A percentile compares a stretch with the other conserved stretches of the same genome.
These are phyloP conservation scores for Perca fluviatilis DNA, from an alignment of 2,113 vertebrate species.

Conservation along the genomic window DNA sequence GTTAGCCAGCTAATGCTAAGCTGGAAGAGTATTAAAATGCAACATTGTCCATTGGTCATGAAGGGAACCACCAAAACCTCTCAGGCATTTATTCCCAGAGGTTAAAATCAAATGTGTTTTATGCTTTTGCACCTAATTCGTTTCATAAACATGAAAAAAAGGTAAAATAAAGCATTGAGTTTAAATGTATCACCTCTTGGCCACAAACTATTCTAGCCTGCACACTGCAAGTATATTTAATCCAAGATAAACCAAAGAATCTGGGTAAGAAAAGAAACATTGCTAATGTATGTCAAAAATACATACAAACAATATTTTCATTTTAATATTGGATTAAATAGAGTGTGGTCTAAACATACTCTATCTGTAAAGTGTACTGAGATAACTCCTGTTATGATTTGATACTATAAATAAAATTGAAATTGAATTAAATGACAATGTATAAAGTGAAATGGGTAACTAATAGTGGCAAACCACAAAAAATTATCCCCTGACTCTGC, in stretches of 20 bases:
- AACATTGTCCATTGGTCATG: constrained; percentile 29
- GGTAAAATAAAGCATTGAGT: constrained; percentile 16
- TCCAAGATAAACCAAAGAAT: background rate
- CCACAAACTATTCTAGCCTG: background rate
- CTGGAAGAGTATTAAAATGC: constrained; percentile 52
- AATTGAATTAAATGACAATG: background rate
- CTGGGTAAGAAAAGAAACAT: background rate
- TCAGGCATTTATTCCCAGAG: constrained; percentile 19
- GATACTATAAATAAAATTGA: too few species aligned
- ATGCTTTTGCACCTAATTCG: background rate
- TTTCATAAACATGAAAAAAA: constrained; percentile 6
- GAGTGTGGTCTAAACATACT: too few species aligned
- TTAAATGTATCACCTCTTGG: background rate
- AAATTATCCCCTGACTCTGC: background rate
- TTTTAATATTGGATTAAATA: background rate
- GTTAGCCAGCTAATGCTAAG: constrained; percentile 34
- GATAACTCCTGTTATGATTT: too few species aligned
- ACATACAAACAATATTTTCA: background rate
- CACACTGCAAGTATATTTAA: constrained; percentile 10
- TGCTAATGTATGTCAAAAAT: background rate
- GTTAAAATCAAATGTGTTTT: constrained; percentile 21
- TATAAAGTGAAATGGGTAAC: background rate
- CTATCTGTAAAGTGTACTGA: too few species aligned
- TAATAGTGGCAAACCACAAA: background rate
- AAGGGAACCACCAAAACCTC: constrained; percentile 33